These are phyloP conservation scores for Stichopus chloronotus DNA, from an alignment of 35 echinoderm and acorn worm species.

Conservation along the genomic window DNA sequence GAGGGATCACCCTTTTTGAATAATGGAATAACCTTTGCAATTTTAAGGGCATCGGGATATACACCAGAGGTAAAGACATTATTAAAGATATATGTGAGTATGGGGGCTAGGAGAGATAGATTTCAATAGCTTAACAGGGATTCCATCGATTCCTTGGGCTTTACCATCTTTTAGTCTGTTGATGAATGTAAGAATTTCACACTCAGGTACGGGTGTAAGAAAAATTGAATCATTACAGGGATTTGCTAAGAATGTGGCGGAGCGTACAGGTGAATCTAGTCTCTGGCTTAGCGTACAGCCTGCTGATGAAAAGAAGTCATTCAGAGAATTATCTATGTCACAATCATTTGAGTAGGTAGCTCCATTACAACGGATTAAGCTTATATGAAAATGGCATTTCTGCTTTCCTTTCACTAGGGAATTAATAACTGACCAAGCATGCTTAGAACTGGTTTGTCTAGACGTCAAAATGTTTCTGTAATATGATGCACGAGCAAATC, in stretches of 20 bases:
- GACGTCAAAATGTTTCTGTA: conserved; percentile 18
- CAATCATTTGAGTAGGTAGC: background rate
- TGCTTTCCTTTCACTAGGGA: background rate
- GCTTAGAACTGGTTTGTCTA: conserved; percentile 27
- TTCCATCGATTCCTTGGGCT: background rate
- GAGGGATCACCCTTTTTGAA: background rate
- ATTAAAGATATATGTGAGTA: background rate
- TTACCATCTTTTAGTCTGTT: background rate
- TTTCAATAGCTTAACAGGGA: background rate
- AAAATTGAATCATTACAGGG: background rate
- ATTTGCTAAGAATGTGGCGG: background rate
- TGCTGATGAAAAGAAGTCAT: conserved; percentile 30
- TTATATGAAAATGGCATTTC: background rate
- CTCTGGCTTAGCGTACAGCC: background rate
- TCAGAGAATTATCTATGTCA: background rate
- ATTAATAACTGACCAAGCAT: conserved; percentile 28
- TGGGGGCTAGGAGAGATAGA: background rate
- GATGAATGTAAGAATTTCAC: background rate
- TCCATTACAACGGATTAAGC: conserved; percentile 16
- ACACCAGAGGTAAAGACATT: background rate
- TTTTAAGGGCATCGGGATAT: background rate
- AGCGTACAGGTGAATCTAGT: background rate
- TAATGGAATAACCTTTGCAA: background rate
- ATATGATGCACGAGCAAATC: background rate
- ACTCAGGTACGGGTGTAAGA: conserved; percentile 13